These are phyloP conservation scores for Pocota personata DNA, from an alignment of 2,888 invertebrate species.

Conservation along the genomic window DNA sequence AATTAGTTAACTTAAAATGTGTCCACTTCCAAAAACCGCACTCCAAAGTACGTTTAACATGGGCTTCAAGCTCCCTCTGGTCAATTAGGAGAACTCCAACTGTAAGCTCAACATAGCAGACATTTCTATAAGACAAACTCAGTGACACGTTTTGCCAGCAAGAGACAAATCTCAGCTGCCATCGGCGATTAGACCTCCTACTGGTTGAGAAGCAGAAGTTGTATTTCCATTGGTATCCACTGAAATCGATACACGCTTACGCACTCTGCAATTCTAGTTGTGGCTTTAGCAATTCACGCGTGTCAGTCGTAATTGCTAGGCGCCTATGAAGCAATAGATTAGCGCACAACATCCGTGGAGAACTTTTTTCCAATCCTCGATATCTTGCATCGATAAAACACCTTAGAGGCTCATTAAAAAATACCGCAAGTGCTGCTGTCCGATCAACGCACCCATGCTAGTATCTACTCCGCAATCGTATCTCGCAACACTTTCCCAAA, in stretches of 20 bases:
- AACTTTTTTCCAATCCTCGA: conserved; percentile 7
- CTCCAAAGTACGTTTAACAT: not conserved
- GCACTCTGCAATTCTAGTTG: conserved; percentile 2
- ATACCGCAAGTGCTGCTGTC: conserved; percentile 39
- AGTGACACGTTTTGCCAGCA: conserved; percentile 43
- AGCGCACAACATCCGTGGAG: conserved; percentile 14
- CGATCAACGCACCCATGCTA: conserved; percentile 36
- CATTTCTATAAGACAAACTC: conserved; percentile 62
- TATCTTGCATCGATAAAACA: conserved; percentile 65
- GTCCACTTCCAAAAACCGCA: conserved; percentile 13
- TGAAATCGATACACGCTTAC: conserved; percentile 29
- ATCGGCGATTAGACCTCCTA: conserved; percentile 59
- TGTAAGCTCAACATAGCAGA: conserved; percentile 55
- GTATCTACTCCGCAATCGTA: conserved; percentile 4
- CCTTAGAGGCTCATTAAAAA: conserved; percentile 63
- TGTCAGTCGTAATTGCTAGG: conserved; percentile 55
- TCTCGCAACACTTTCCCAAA: conserved; percentile 56
- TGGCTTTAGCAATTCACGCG: conserved; percentile 54
- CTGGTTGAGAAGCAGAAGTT: conserved; percentile 58
- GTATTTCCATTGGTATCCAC: conserved; percentile 41
- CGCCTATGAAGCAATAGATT: conserved; percentile 53
- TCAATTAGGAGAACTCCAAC: conserved; percentile 60
- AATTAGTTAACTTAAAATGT: conserved; percentile 7
- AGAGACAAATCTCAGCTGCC: conserved; percentile 51
- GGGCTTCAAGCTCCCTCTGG: not conserved